A percentile compares a stretch with the other conserved stretches of the same genome.
phyloP scores from a whole-genome alignment of 2,888 invertebrate genomes.

The Macaria liturata region DNA sequence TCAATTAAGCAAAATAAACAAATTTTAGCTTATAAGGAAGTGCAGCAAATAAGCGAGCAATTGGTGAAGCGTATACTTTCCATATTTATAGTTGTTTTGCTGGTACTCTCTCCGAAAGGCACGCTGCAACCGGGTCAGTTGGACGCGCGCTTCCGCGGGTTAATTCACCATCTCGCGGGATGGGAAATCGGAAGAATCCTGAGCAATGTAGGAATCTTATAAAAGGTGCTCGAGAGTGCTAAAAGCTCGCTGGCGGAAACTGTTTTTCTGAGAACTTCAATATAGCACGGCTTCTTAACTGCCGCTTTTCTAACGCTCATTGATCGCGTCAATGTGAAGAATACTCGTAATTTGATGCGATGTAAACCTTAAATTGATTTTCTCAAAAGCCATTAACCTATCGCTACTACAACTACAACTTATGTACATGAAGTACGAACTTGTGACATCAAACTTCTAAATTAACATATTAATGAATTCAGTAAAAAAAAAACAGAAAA shows the following conservation, averaged over 20 bases:
- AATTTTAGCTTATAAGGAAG: slow-evolving; percentile 42
- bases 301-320: too few species aligned
- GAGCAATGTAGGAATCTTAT: slow-evolving; percentile 1
- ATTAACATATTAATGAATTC: too few species aligned
- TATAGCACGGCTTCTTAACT: too few species aligned
- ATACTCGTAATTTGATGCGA: too few species aligned
- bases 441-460: too few species aligned
- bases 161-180: slow-evolving; percentile 43
- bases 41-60: slow-evolving; percentile 34
- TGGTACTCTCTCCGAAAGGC: slow-evolving; percentile 63
- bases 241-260: too few species aligned
- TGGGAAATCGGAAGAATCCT: slow-evolving; percentile 22
- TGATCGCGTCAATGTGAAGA: too few species aligned
- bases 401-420: too few species aligned
- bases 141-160: slow-evolving; percentile 51
- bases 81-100: slow-evolving; percentile 65
- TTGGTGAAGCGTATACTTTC: slow-evolving; percentile 63
- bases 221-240: slow-evolving; percentile 9
- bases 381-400: too few species aligned
- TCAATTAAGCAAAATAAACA: slow-evolving; percentile 37
- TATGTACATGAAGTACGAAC: too few species aligned
- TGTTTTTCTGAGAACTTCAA: too few species aligned
- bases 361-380: too few species aligned
- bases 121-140: slow-evolving; percentile 58
- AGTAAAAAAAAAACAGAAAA: background rate